Evolutionary conservation across 2,888 invertebrate species (phyloP).

Genomic region (Elmis aenea): DNA sequence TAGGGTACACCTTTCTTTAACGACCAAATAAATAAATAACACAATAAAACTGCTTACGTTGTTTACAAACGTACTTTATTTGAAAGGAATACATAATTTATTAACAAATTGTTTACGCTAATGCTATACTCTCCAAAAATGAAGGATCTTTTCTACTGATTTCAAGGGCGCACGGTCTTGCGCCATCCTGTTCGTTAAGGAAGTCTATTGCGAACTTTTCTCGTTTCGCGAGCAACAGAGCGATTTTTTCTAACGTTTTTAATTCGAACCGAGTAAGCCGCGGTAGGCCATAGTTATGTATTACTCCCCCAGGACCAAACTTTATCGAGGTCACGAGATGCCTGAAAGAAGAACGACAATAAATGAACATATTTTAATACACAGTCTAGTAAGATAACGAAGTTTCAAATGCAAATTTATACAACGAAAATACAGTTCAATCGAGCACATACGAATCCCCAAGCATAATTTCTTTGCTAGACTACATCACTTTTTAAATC

Average conservation of each 20-base stretch:
- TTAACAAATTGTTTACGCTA: no score
- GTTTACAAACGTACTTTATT: no score
- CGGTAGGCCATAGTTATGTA: constrained; percentile 49
- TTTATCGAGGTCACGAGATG: constrained; percentile 45
- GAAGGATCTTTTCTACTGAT: constrained; percentile 10
- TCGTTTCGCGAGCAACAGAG: constrained; percentile 39
- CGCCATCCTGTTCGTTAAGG: constrained; percentile 15
- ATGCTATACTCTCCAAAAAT: neutral
- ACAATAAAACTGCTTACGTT: no score
- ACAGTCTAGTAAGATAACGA: neutral
- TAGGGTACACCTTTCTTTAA: no score
- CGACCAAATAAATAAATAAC: no score
- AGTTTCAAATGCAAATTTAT: neutral
- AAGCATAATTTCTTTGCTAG: no score
- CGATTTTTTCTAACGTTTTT: constrained; percentile 42
- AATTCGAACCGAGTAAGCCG: constrained; percentile 47
- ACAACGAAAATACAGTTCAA: no score
- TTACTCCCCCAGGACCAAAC: constrained; percentile 48
- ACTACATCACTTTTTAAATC: no score
- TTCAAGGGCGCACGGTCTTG: no score
- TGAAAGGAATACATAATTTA: no score
- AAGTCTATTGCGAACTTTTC: constrained; percentile 34
- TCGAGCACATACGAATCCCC: no score
- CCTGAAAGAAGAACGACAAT: constrained; percentile 25
- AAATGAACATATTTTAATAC: neutral